Conservation (phyloP, 2,797 vertebrate genomes). For the Mormyrops boulengeri region DNA sequence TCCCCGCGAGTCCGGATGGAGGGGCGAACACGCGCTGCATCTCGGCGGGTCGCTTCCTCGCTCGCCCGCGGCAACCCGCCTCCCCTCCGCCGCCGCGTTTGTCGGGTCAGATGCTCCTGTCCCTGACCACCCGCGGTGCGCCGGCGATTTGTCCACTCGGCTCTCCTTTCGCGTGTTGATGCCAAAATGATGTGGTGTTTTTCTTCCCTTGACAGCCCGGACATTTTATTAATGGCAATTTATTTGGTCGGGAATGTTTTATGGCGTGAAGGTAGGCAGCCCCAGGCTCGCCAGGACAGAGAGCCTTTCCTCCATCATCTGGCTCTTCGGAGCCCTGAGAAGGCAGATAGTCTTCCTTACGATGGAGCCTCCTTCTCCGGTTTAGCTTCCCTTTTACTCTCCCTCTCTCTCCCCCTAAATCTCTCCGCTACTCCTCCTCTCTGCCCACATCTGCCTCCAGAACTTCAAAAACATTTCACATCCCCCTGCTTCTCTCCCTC, state of each 20-base stretch:
- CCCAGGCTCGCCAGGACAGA: not conserved
- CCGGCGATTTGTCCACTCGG: not conserved
- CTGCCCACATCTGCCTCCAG: constrained; percentile 24
- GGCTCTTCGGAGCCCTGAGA: not conserved
- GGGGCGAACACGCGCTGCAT: not conserved
- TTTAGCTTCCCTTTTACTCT: constrained; percentile 2
- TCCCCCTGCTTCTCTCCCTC: not conserved
- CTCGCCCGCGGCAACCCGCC: not conserved
- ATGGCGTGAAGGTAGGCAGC: not conserved
- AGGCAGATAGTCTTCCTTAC: not conserved
- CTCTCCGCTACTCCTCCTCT: constrained; percentile 2
- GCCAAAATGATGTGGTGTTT: not conserved
- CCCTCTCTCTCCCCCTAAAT: constrained; percentile 21
- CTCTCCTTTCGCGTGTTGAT: not conserved
- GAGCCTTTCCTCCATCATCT: not conserved
- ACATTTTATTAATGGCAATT: not conserved
- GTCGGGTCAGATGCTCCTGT: not conserved
- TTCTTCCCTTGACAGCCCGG: not conserved
- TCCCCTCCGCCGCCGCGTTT: not conserved
- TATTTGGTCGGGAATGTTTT: not conserved
- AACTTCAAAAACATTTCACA: constrained; percentile 16
- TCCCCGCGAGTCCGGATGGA: not conserved
- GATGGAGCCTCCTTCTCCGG: not conserved
- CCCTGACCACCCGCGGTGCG: not conserved
- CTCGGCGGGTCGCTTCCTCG: not conserved